Evolutionary conservation across 2,888 invertebrate species (phyloP).

Genomic region (Leptothorax acervorum): DNA sequence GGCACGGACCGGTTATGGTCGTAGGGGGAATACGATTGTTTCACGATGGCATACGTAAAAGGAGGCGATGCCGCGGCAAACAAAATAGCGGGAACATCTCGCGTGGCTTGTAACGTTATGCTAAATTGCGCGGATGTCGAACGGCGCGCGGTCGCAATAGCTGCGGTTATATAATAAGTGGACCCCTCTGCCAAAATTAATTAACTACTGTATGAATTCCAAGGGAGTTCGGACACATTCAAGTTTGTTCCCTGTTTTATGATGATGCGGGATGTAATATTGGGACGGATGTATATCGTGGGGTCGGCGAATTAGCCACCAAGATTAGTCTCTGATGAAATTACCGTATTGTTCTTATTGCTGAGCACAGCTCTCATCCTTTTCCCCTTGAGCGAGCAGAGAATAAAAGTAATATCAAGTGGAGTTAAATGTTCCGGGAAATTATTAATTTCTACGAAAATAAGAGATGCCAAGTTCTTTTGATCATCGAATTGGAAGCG

Average conservation of each 20-base stretch:
- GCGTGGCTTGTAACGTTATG: conserved; percentile 67
- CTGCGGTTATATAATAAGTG: conserved; percentile 52
- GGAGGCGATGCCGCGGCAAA: conserved; percentile 37
- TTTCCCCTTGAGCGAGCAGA: conserved; percentile 26
- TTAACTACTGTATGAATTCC: conserved; percentile 59
- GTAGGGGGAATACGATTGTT: conserved; percentile 76
- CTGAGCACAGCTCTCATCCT: neutral
- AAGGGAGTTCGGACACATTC: conserved; percentile 21
- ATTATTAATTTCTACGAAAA: conserved; percentile 56
- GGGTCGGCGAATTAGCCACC: neutral
- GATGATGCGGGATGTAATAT: conserved; percentile 36
- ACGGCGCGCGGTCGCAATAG: conserved; percentile 36
- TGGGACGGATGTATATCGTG: neutral
- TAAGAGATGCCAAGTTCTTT: conserved; percentile 36
- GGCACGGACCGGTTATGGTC: conserved; percentile 66
- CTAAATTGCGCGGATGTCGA: conserved; percentile 60
- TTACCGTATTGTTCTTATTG: conserved; percentile 36
- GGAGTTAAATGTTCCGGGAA: conserved; percentile 49
- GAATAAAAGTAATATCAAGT: conserved; percentile 50
- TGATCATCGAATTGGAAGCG: conserved; percentile 51
- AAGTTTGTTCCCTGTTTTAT: conserved; percentile 24
- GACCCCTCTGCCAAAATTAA: conserved; percentile 61
- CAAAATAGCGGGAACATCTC: conserved; percentile 56
- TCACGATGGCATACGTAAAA: conserved; percentile 71
- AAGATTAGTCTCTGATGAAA: conserved; percentile 49